These are phyloP conservation scores for Gallirallus australis DNA, from an alignment of 2,797 vertebrate species.

Conservation along the genomic window DNA sequence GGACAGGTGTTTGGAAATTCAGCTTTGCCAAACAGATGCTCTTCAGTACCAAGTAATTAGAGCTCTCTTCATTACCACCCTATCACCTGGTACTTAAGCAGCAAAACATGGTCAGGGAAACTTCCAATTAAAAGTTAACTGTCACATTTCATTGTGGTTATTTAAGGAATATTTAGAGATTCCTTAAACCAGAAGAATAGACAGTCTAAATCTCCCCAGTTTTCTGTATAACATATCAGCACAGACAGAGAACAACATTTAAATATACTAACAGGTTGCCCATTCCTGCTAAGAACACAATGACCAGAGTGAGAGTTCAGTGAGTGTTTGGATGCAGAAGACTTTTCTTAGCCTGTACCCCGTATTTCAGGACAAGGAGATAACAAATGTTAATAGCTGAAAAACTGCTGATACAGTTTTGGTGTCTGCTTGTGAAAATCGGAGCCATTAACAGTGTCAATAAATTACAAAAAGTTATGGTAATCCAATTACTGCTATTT, in stretches of 20 bases:
- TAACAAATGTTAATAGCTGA: conserved; percentile 27
- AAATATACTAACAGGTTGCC: background rate
- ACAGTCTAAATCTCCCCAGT: background rate
- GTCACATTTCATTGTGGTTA: background rate
- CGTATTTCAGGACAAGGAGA: conserved; percentile 42
- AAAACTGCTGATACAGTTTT: conserved; percentile 36
- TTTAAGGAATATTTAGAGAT: background rate
- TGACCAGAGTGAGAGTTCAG: background rate
- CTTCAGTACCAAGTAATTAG: background rate
- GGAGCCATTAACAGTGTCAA: background rate
- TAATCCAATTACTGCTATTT: conserved; percentile 65
- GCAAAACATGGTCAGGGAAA: background rate
- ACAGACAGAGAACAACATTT: background rate
- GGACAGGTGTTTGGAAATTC: background rate
- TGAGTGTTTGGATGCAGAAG: background rate
- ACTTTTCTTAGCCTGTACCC: background rate
- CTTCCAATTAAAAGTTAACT: background rate
- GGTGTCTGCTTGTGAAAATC: conserved; percentile 28
- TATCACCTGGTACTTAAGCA: background rate
- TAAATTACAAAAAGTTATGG: conserved; percentile 33
- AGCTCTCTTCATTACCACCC: background rate
- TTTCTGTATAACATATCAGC: background rate
- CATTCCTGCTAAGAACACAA: background rate
- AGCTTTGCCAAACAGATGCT: background rate
- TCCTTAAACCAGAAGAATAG: background rate